Base-by-base conservation (phyloP, 2,797 vertebrate genomes). In the Menidia menidia region DNA sequence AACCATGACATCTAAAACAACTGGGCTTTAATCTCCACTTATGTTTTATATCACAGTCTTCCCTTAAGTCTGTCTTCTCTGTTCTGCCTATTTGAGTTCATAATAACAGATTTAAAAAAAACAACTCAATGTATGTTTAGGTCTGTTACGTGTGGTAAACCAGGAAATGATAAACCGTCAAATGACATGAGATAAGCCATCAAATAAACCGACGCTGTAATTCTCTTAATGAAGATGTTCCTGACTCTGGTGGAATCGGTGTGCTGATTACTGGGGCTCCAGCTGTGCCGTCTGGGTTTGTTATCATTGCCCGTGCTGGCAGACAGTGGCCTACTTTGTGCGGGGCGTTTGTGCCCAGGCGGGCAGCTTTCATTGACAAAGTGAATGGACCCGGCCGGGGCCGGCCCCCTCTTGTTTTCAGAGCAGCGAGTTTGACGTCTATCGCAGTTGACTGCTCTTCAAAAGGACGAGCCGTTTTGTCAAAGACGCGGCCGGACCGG, bases 381-480 rank as follows among this genome's bases (percentile, higher is more conserved):
- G 61, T 86, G 89, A 91, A 91, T 89, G 75, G 87, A 80, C 47
- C 78, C 64, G 80, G 84, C 85, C 25, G 59, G 77, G 79, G 86
- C 70, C 48, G 80, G 84, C 83, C 87, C n/a, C 83, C 85, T 85
- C 75, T 25, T 89, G 87, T 90, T 90, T 89, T 84, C 82, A 90
- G 81, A 82, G 88, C 83, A 61, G 84, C 44, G 75, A 89, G 82
- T 87, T 91, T 91, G 92, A 93, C 74, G 81, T 89, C 82, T 71
- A 91, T 92, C 83, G 82, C 87, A 90, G 89, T 84, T 90, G 92
- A 93, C 92, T 91, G 91, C 90, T 91, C 80, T 89, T 93, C 89
- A 93, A 93, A 92, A 91, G 90, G 91, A 91, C 79, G 87, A 89
- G 91, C 84, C 89, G 88, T 88, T 25, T 92, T 85, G 89, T 93